These are phyloP conservation scores for Okamejei kenojei DNA, from an alignment of 2,797 vertebrate species.

Conservation along the genomic window DNA sequence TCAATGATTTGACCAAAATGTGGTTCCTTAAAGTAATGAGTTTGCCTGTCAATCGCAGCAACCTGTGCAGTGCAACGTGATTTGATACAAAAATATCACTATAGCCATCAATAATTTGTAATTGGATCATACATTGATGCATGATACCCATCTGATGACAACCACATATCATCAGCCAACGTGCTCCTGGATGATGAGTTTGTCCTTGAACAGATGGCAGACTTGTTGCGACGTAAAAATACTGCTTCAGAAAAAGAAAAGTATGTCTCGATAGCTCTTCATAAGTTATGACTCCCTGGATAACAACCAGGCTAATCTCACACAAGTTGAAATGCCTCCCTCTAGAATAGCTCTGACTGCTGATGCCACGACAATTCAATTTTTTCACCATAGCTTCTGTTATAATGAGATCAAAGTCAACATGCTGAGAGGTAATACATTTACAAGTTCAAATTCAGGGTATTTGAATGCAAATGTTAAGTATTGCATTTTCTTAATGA, in stretches of 20 bases:
- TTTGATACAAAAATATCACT: neutral
- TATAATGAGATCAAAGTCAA: neutral
- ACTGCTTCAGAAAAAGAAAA: neutral
- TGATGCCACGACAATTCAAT: neutral
- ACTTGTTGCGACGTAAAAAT: conserved; percentile 1
- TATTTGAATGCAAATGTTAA: neutral
- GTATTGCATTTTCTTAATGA: neutral
- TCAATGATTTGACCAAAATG: neutral
- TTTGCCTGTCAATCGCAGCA: neutral
- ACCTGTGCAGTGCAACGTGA: neutral
- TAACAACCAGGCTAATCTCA: conserved; percentile 7
- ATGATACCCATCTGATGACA: neutral
- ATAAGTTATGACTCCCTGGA: neutral
- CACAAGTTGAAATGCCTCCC: neutral
- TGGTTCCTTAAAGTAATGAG: neutral
- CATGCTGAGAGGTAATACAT: neutral
- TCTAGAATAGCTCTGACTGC: neutral
- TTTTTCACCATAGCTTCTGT: neutral
- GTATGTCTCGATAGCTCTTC: neutral
- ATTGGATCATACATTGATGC: conserved; percentile 6
- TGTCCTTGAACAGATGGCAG: conserved; percentile 1
- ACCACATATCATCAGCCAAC: conserved; percentile 21
- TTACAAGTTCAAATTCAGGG: neutral
- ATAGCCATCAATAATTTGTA: neutral
- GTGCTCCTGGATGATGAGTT: neutral